Conservation (phyloP, 2,797 vertebrate species). For the Chelonia mydas region DNA sequence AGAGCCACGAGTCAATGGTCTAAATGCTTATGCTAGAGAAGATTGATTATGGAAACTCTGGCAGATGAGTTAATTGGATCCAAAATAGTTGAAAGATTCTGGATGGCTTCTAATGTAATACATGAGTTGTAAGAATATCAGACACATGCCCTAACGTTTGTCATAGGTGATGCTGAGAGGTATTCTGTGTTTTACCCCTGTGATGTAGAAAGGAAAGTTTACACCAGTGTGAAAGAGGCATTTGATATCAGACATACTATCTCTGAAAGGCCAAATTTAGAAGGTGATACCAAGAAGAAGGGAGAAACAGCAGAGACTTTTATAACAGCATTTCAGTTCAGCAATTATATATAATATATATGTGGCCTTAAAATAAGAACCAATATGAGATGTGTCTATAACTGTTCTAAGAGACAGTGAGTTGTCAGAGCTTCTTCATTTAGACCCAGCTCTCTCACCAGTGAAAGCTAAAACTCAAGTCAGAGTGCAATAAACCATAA, state of each 20-base stretch:
- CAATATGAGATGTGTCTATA: neutral
- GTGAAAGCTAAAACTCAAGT: neutral
- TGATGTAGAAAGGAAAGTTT: neutral
- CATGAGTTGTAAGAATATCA: neutral
- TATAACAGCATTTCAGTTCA: neutral
- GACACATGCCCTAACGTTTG: neutral
- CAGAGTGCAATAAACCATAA: neutral
- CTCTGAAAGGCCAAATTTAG: neutral
- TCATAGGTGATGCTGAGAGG: neutral
- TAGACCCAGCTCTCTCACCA: neutral
- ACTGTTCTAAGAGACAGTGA: neutral
- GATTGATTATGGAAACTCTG: neutral
- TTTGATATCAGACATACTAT: neutral
- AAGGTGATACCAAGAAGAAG: neutral
- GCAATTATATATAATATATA: neutral
- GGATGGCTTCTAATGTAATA: neutral
- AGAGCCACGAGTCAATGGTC: neutral
- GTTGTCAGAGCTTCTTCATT: neutral
- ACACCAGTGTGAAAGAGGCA: neutral
- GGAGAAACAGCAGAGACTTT: neutral
- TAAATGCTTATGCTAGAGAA: neutral
- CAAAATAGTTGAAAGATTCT: neutral
- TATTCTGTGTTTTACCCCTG: neutral
- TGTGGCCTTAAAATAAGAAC: neutral
- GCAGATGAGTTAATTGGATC: neutral